Conservation (phyloP, 1,140 invertebrate species). For the Drosophila teissieri region DNA sequence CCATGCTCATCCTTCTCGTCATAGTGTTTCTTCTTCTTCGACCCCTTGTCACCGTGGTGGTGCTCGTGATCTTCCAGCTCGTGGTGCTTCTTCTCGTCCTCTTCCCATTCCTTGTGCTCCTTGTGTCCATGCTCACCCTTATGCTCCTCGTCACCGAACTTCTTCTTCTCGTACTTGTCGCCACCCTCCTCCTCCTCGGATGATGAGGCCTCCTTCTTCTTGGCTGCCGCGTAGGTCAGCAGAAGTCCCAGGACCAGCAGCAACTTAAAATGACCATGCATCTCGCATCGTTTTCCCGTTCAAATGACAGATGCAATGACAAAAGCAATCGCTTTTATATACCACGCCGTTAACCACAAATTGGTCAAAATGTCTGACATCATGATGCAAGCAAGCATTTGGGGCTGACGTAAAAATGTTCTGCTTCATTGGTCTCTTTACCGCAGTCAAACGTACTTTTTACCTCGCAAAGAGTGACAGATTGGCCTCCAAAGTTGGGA, state of each 20-base stretch:
- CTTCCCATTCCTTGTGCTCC: constrained; percentile 84
- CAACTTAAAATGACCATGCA: constrained; percentile 62
- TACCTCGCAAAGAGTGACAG: constrained; percentile 11
- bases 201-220: constrained; percentile 72
- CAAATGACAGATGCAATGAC: constrained; percentile 43
- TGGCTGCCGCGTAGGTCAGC: constrained; percentile 67
- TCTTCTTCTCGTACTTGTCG: constrained; percentile 85
- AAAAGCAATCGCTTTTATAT: constrained; percentile 55
- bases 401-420: constrained; percentile 53
- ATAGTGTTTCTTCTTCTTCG: constrained; percentile 88
- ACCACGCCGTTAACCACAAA: constrained; percentile 46
- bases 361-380: constrained; percentile 12
- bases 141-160: constrained; percentile 85
- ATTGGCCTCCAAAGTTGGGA: constrained; percentile 35
- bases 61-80: constrained; percentile 87
- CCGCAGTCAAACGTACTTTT: constrained; percentile 29
- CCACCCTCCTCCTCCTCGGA: constrained; percentile 84
- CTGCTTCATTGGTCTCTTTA: constrained; percentile 42
- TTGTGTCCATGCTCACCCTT: constrained; percentile 87
- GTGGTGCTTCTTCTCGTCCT: constrained; percentile 88
- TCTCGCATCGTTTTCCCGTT: constrained; percentile 41
- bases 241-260: constrained; percentile 68
- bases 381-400: constrained; percentile 57
- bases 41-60: constrained; percentile 87
- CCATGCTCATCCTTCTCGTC: constrained; percentile 87